Evolutionary conservation across 2,797 vertebrate genomes (phyloP), one percentile per base, ranked within the genome.

Genomic region (Hemibagrus guttatus): DNA sequence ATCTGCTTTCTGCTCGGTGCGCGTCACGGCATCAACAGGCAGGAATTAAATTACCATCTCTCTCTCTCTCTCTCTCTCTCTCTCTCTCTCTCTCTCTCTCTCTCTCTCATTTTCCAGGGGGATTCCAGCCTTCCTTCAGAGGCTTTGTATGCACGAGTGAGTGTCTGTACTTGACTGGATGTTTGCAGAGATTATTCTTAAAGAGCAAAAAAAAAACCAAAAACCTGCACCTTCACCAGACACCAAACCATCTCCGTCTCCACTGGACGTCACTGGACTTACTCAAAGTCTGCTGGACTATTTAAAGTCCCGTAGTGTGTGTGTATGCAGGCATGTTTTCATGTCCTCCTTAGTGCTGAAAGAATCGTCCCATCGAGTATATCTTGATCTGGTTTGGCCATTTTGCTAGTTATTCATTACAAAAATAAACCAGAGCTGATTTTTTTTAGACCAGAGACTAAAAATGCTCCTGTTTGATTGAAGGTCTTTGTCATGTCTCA

Each of bases 1-100:
- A 94, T 94, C 92, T 87, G 6, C 86, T 94, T 94, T 93, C 87
- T 91, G 90, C 91, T 91, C 90, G 92, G 91, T 92, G 84, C 72
- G 85, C 90, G 89, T 90, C 87, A 91, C 93, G 91, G 93, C 93
- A 92, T 94, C 93, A 93, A 82, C 79, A 49, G 81, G 88, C 92
- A 82, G 86, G 86, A 92, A 88, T 90, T 94, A 85, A 56, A 85
- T 94, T 94, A 93, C 94, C 93, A 89, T 84, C 63, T 88, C 86
- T 80, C 87, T 91, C 89, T 91, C 56, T 56, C 17, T 49, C 72
- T 49, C 72, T 49, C 72, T 75, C 42, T n/a, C 31, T 61, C 11
- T 61, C 21, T n/a, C 19, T 39, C 31, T 63, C 79, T 81, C 49
- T 76, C 16, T 31, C n/a, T n/a, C 49, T 76, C 16, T 76, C 49